Percentiles rank a stretch among this genome's conserved stretches.
These are phyloP conservation scores for Siphonodentalium dalli DNA, from an alignment of 2,888 invertebrate genomes.

Conservation along the genomic window DNA sequence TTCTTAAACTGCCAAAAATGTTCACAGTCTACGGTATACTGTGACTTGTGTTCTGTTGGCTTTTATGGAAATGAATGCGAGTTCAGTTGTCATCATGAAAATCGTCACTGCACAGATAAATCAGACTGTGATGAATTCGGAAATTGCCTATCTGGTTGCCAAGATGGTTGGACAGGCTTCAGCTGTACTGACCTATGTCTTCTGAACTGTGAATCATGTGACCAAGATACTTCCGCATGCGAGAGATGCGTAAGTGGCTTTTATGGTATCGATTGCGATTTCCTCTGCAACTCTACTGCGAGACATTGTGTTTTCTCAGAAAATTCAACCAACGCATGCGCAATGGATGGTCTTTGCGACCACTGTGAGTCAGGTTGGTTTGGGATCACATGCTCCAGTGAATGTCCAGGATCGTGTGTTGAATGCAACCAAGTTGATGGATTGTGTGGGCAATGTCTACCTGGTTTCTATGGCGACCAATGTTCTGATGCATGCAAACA, in stretches of 20 bases:
- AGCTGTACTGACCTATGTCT: neutral
- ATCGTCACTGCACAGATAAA: constrained; percentile 7
- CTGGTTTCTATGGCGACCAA: too few relatives aligned
- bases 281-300: constrained; percentile 18
- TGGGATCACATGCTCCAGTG: too few relatives aligned
- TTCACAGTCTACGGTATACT: neutral
- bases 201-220: constrained; percentile 11
- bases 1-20: neutral
- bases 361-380: too few relatives aligned
- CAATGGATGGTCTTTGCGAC: too few relatives aligned
- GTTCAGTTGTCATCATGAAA: neutral
- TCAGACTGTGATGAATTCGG: neutral
- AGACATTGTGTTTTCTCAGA: too few relatives aligned
- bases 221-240: constrained; percentile 12
- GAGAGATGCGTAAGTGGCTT: constrained; percentile 9
- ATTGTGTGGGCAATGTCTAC: too few relatives aligned
- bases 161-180: neutral
- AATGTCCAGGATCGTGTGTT: too few relatives aligned
- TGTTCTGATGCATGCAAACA: too few relatives aligned
- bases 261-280: constrained; percentile 15
- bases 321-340: too few relatives aligned
- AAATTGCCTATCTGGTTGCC: neutral
- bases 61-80: neutral
- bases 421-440: too few relatives aligned
- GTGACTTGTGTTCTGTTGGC: neutral